Evolutionary conservation across 2,888 invertebrate genomes (phyloP), one percentile per base, ranked within the genome.

Genomic region (Drosophila kanekoi): DNA sequence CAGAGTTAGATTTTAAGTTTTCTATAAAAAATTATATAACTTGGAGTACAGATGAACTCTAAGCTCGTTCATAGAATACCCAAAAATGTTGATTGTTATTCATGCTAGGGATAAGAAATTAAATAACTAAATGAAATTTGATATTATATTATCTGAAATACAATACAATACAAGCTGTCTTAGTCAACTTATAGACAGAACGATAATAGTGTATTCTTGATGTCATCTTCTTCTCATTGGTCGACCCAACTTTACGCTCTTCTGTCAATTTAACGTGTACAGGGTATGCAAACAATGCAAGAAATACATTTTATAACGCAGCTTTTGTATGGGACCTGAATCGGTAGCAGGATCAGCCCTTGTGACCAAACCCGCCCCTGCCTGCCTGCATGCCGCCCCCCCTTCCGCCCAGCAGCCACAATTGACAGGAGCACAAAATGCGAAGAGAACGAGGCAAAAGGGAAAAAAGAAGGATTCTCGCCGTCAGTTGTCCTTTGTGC

Each of bases 301-400:
- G 67, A 85, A 78, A 83, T 80, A 86, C 74, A 83, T 83, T 83
- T 83, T 72, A 79, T 80, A 72, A 68, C 59, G 79, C 77, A 77
- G 84, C 76, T 79, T 79, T 72, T 59, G 40, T 20, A 20, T 41
- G 33, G 64, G 54, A 56, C 63, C 56, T 53, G 63, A 45, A 40
- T 45, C 37, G 32, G 56, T 6, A 58, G 45, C 33, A 43, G 59
- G 44, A 51, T 10, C 56, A 60, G 56, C 53, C 47, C 62, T 37
- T 52, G 45, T 16, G 18, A 48, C 37, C 53, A 54, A 44, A 2
- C 28, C 43, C 41, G 41, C 53, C 33, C 41, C 32, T 53, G 52
- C 32, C 28, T 33, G 14, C 14, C 32, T 13, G 2, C 11, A 14
- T 4, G 38, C 40, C 52, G 14, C 61, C 5, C 33, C 6, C 20